A percentile compares a stretch with the other conserved stretches of the same genome.
Conservation (phyloP, 2,797 vertebrate genomes). For the Buceros bicornis region DNA sequence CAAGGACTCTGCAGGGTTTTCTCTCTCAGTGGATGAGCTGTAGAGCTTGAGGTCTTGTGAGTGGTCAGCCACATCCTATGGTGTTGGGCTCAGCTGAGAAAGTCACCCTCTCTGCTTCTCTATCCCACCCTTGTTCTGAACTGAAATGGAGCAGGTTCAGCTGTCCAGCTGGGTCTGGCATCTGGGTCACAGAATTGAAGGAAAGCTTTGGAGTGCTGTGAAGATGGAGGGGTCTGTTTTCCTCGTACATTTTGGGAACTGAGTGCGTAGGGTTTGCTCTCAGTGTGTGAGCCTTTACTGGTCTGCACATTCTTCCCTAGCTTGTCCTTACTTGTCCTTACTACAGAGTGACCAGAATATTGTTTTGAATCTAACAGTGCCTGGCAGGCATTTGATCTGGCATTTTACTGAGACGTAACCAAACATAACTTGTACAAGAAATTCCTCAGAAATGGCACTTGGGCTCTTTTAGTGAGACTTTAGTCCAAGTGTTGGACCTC, state of each 20-base stretch:
- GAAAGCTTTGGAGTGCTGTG: background rate
- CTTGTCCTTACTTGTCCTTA: background rate
- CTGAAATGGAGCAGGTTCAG: background rate
- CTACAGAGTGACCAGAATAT: background rate
- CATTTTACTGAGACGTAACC: slow-evolving; percentile 26
- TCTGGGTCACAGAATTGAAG: background rate
- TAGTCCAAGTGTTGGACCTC: background rate
- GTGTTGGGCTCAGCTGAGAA: background rate
- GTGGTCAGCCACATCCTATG: background rate
- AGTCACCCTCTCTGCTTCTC: background rate
- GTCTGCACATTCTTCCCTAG: background rate
- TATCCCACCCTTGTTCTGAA: background rate
- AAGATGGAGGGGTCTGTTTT: background rate
- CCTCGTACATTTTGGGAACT: background rate
- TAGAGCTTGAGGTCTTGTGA: background rate
- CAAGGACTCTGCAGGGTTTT: background rate
- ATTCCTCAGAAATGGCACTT: background rate
- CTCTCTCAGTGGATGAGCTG: background rate
- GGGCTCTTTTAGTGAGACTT: slow-evolving; percentile 1
- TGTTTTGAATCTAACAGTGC: background rate
- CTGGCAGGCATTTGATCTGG: background rate
- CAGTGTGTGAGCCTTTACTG: background rate
- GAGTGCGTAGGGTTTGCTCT: background rate
- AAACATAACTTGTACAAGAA: background rate
- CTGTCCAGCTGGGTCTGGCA: background rate